Base-by-base conservation (phyloP, 2,888 invertebrate species). In the Sarcophaga subvicina region DNA sequence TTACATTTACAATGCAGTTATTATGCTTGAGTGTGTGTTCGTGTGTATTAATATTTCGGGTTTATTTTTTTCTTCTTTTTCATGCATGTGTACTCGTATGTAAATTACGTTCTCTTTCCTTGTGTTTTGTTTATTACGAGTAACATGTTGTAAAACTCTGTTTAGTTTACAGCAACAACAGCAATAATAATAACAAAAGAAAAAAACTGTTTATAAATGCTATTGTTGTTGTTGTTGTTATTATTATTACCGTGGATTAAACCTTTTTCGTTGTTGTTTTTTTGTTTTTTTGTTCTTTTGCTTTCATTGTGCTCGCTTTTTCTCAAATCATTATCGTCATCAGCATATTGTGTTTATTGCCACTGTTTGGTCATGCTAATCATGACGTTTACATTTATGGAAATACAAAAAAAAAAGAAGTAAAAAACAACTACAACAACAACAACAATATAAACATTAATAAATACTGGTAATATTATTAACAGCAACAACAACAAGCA, bases 281-380 rank as follows among this genome's bases (percentile, higher is more conserved):
- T 49, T 14, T 49, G 45, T 20, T 69, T 69, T 11, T 20, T 22
- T 25, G n/a, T 20, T 11, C 17, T 37, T 25, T 22, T 20, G 37
- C 37, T 10, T 37, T 37, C 37, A 10, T 37, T 37, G 37, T 37
- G 37, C 37, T 37, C 37, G 2, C 37, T 37, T 37, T 37, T 37
- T 37, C 37, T 37, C 37, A 37, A 37, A 37, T 37, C 37, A 63
- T 47, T 47, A 20, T 37, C 72, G 37, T 45, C 62, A 37, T 62
- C 69, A 69, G 69, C 64, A 69, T 63, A 76, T 76, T 62, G 70
- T 76, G 78, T 83, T 81, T 78, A 78, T 75, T 73, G 82, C 25
- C 64, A 17, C 77, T 81, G 69, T 78, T 83, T 83, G 59, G 64
- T 22, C 63, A 86, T 86, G 76, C 80, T 83, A 67, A 77, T 80